phyloP scores from a whole-genome alignment of 1,140 invertebrate genomes.

The Holotrichia oblita region DNA sequence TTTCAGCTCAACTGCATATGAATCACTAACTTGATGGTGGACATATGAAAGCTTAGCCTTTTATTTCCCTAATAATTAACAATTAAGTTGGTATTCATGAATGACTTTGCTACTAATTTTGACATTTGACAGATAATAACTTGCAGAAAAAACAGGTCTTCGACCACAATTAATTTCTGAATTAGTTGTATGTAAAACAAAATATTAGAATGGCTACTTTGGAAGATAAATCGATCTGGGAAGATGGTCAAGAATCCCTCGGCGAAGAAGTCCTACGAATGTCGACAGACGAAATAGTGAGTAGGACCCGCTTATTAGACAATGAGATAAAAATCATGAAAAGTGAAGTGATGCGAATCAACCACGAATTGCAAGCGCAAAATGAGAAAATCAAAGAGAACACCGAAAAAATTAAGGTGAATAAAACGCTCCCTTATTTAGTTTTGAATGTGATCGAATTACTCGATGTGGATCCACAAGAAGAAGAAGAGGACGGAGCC shows the following conservation, averaged over 20 bases:
- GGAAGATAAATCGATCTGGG: conserved; percentile 91
- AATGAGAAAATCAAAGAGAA: conserved; percentile 99
- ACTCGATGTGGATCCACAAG: conserved; percentile 96
- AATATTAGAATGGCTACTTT: conserved; percentile 71
- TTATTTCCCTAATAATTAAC: too few species aligned
- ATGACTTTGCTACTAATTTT: conserved; percentile 9
- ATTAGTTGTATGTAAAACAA: background rate
- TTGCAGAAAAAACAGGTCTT: background rate
- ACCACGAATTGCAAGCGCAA: conserved; percentile 95
- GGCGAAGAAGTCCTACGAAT: conserved; percentile 93
- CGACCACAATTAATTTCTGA: background rate
- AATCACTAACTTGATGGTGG: too few species aligned
- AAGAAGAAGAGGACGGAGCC: conserved; percentile 98
- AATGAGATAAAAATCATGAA: conserved; percentile 99
- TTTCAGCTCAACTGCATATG: too few species aligned
- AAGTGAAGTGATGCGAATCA: conserved; percentile 97
- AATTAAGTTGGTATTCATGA: background rate
- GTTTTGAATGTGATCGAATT: conserved; percentile 99
- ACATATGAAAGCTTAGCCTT: too few species aligned
- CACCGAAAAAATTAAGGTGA: conserved; percentile 99
- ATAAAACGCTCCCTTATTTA: conserved; percentile 98
- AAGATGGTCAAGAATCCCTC: conserved; percentile 86
- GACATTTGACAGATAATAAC: conserved; percentile 30
- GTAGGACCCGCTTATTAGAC: conserved; percentile 92
- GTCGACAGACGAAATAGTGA: conserved; percentile 95